Evolutionary conservation across 2,113 vertebrate genomes (phyloP).

Genomic region (Neomonachus schauinslandi): DNA sequence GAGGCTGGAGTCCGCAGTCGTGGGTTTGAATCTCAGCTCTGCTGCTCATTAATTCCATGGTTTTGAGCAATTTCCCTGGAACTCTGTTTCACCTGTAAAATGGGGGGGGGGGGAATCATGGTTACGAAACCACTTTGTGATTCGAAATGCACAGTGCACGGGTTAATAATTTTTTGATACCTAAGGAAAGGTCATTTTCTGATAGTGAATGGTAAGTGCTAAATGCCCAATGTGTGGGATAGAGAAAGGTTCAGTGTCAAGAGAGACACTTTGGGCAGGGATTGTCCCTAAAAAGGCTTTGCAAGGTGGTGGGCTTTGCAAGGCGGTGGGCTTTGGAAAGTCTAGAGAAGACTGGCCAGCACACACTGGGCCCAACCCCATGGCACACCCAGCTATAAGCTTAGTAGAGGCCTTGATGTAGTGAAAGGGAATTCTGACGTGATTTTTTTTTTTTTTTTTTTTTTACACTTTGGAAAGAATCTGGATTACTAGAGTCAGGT

Average conservation of each 20-base stretch:
- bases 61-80: neutral
- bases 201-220: neutral
- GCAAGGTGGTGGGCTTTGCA: neutral
- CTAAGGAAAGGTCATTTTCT: constrained; percentile 5
- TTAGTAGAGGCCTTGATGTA: neutral
- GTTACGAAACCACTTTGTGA: neutral
- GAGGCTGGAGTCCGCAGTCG: neutral
- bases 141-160: neutral
- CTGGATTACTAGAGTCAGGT: neutral
- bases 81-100: constrained; percentile 19
- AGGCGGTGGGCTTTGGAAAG: neutral
- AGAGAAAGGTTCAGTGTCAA: neutral
- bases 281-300: neutral
- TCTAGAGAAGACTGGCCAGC: neutral
- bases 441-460: neutral
- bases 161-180: neutral
- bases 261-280: neutral
- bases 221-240: neutral
- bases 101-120: neutral
- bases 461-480: neutral
- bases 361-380: neutral
- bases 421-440: neutral
- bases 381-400: neutral
- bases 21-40: neutral
- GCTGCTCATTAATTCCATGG: neutral